Percentiles rank a stretch among this genome's conserved stretches.
Conservation (phyloP, 53 echinoderm and acorn worm genomes). For the Stichopus horrens region DNA sequence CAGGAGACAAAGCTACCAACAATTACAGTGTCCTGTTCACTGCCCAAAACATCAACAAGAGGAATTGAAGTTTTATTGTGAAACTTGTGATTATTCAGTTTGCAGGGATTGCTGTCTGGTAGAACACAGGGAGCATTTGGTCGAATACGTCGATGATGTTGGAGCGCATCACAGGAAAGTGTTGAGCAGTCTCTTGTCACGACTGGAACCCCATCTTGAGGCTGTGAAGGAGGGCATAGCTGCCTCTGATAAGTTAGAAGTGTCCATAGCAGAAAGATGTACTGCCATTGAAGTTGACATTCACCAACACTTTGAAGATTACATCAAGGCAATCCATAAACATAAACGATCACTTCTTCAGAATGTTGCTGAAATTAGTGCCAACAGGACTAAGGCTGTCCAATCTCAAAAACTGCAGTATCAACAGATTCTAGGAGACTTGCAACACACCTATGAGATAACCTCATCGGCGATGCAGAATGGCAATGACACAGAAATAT, state of each 20-base stretch:
- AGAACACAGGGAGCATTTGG: constrained; percentile 87
- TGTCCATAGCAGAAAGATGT: constrained; percentile 55
- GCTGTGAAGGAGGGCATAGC: constrained; percentile 70
- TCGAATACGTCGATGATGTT: constrained; percentile 84
- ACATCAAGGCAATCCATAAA: constrained; percentile 75
- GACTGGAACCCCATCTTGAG: constrained; percentile 83
- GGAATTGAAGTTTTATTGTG: constrained; percentile 90
- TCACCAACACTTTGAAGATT: constrained; percentile 66
- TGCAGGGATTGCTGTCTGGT: constrained; percentile 95
- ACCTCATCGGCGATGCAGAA: constrained; percentile 66
- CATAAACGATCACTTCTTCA: constrained; percentile 65
- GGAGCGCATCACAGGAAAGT: constrained; percentile 74
- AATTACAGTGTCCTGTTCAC: constrained; percentile 69
- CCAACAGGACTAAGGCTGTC: constrained; percentile 66
- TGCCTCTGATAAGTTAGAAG: constrained; percentile 62
- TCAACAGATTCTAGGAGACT: constrained; percentile 74
- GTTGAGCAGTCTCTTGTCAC: constrained; percentile 72
- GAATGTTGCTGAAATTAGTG: constrained; percentile 64
- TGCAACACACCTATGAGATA: constrained; percentile 77
- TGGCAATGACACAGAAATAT: constrained; percentile 74
- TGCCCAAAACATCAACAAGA: constrained; percentile 83
- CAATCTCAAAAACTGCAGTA: constrained; percentile 74
- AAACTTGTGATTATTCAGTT: constrained; percentile 90
- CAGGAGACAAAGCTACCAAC: constrained; percentile 60
- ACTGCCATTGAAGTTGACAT: constrained; percentile 68